Conservation (phyloP, 2,888 invertebrate species). For the Hanleya hanleyi region DNA sequence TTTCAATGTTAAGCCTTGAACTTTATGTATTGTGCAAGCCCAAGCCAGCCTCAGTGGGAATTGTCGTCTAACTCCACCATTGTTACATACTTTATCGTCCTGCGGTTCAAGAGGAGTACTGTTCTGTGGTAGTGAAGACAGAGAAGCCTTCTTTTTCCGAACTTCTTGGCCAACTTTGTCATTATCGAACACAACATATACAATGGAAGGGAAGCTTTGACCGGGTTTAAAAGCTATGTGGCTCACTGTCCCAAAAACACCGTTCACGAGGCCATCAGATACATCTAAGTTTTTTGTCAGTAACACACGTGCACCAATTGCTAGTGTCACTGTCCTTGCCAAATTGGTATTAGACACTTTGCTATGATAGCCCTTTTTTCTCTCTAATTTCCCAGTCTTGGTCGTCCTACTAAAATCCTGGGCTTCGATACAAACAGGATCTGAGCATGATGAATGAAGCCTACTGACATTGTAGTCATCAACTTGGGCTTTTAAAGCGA, state of each 20-base stretch:
- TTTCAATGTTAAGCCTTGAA: no score
- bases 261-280: conserved; percentile 21
- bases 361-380: neutral
- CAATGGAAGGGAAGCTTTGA: neutral
- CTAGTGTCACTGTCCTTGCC: neutral
- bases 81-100: no score
- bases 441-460: neutral
- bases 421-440: conserved; percentile 18
- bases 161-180: conserved; percentile 4
- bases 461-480: conserved; percentile 19
- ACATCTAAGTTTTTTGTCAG: no score
- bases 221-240: neutral
- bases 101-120: no score
- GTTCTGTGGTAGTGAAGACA: no score
- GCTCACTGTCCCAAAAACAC: conserved; percentile 23
- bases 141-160: no score
- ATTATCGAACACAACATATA: conserved; percentile 24
- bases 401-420: conserved; percentile 21
- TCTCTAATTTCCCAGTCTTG: conserved; percentile 21
- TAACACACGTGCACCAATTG: conserved; percentile 17
- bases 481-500: conserved; percentile 25
- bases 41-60: no score
- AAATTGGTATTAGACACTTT: neutral
- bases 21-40: no score
- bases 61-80: no score